Evolutionary conservation across 92 coral and sea anemone genomes (phyloP).

Genomic region (Siderastrea siderea): DNA sequence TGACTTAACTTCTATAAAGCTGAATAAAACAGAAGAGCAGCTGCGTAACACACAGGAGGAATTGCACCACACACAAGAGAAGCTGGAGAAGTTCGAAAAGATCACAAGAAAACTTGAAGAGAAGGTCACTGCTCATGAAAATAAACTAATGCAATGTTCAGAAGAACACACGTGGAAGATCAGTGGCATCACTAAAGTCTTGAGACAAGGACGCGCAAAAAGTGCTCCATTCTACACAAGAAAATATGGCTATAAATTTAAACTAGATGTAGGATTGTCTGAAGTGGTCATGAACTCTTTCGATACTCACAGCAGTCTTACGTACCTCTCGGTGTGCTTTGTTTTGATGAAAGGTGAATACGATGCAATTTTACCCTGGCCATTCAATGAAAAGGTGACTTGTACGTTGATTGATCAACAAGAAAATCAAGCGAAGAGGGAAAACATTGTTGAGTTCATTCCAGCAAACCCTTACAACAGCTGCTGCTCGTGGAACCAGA

Average conservation of each 20-base stretch:
- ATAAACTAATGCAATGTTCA: background rate
- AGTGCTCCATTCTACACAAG: conserved; percentile 58
- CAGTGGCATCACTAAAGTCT: background rate
- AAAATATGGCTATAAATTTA: conserved; percentile 54
- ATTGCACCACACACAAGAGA: background rate
- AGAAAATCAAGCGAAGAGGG: too few relatives aligned
- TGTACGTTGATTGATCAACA: too few relatives aligned
- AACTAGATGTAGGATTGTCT: background rate
- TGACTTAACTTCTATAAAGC: background rate
- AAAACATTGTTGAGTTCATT: too few relatives aligned
- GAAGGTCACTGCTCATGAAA: background rate
- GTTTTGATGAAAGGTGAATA: conserved; percentile 57
- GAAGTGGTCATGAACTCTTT: too few relatives aligned
- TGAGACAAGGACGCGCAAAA: background rate
- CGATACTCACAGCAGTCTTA: too few relatives aligned
- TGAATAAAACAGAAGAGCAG: background rate
- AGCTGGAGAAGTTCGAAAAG: background rate
- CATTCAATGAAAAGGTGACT: too few relatives aligned
- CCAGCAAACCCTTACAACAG: too few relatives aligned
- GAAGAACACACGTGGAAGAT: conserved; percentile 40
- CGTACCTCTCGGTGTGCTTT: conserved; percentile 28
- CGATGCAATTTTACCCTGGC: too few relatives aligned
- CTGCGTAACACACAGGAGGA: background rate
- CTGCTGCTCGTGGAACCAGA: too few relatives aligned
- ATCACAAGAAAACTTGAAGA: background rate